Base-by-base conservation (phyloP, 2,113 vertebrate species). In the Forbesichthys agassizii region DNA sequence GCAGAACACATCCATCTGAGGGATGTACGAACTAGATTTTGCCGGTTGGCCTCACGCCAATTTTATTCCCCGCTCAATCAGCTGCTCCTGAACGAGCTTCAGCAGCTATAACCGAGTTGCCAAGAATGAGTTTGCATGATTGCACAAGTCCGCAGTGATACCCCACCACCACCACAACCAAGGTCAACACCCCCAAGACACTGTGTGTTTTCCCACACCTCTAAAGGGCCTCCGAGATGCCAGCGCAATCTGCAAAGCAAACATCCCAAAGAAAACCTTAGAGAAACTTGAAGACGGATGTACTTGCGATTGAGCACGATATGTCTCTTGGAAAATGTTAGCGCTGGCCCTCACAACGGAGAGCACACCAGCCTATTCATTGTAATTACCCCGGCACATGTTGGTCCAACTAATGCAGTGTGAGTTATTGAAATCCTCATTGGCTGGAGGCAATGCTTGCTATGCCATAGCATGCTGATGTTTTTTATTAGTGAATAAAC, bases 101-200 rank as follows among this genome's bases (percentile, higher is more conserved):
- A n/a, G 61, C 61, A 46, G 64, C 62, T 42, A 20, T 4, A 9
- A 27, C 12, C 11, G 1, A 16, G 48, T 20, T 51, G 69, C 60
- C 65, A 81, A 76, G 71, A 75, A 70, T 2, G 20, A 68, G 61
- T 33, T 33, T 47, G 53, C 79, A 60, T 67, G 77, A 80, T 33
- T 71, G 48, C 33, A 74, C 82, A 83, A 36, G 69, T 79, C 77
- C 64, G 47, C 48, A 49, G 12, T 66, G 59, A 75, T 48, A 58
- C 27, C n/a, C 14, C 11, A 16, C 54, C n/a, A 1, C n/a, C n/a
- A 10, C 54, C 2, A 3, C 54, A 4, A 7, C 20, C 55, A 27
- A 14, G 13, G 12, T 16, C 53, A 18, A 8, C 53, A n/a, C 12
- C 53, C 36, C 51, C 33, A 42, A 47, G 53, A 54, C 18, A 27